Evolutionary conservation across 2,888 invertebrate species (phyloP), one percentile per base, ranked within the genome.

Genomic region (Nasonovia ribisnigri): DNA sequence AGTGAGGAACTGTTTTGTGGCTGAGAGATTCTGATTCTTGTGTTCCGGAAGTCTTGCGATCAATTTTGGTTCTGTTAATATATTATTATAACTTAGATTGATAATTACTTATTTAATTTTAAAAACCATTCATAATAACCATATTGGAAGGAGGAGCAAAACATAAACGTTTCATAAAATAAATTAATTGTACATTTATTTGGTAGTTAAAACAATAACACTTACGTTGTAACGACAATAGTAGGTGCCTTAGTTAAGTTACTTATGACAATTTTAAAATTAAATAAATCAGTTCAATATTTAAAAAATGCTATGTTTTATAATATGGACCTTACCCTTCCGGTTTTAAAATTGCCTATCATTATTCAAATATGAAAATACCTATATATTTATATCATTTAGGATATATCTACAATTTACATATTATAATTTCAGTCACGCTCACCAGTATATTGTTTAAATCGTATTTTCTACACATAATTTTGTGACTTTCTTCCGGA

Each of bases 401-500:
- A 67, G 16, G 16, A 67, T 67, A 60, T 60, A 67, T 36, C 16
- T n/a, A 67, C 67, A 67, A n/a, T n/a, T n/a, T n/a, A n/a, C n/a
- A n/a, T n/a, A n/a, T n/a, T 16, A 36, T 67, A 67, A 36, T 36
- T 67, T 67, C n/a, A 67, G 67, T 67, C 67, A 67, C 67, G 36
- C 67, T 77, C 36, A 77, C 77, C 77, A 77, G 36, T 77, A 77
- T 42, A 77, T 42, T 77, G 77, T 77, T 77, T 36, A 77, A 77
- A 77, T 77, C 77, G 20, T 77, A 77, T 77, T 77, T 77, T 77
- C 36, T 77, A 77, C 77, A 77, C 77, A 77, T 77, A 77, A 77
- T 77, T 77, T 77, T 77, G 36, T 77, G 36, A 77, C 36, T 77
- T 77, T 77, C 77, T 77, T 77, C 77, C 36, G 77, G 77, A 77